These are phyloP conservation scores for Ruditapes philippinarum DNA, from an alignment of 1,140 invertebrate species.

Conservation along the genomic window DNA sequence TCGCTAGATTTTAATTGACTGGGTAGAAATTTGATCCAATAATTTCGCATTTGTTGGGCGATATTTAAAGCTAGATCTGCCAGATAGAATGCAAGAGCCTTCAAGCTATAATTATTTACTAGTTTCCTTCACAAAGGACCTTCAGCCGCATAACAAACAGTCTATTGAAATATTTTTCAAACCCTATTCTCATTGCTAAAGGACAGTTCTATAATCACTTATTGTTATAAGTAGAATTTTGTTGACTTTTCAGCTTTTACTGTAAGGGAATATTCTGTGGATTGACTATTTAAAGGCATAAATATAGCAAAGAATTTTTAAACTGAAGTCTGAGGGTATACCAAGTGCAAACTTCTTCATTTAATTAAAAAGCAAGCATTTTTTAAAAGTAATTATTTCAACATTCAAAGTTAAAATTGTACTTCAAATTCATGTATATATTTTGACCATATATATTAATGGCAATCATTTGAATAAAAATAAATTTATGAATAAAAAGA, in stretches of 20 bases:
- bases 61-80: conserved; percentile 48
- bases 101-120: conserved; percentile 62
- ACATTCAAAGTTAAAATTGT: too few relatives aligned
- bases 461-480: too few relatives aligned
- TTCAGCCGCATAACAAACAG: conserved; percentile 38
- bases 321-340: neutral
- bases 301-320: neutral
- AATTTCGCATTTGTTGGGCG: conserved; percentile 49
- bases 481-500: too few relatives aligned
- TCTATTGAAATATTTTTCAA: conserved; percentile 28
- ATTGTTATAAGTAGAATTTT: neutral
- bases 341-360: neutral
- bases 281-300: neutral
- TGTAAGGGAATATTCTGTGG: neutral
- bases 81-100: conserved; percentile 58
- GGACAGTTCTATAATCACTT: neutral
- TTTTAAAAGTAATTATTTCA: too few relatives aligned
- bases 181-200: neutral
- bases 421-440: too few relatives aligned
- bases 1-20: conserved; percentile 36
- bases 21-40: conserved; percentile 36
- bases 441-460: too few relatives aligned
- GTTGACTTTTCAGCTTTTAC: conserved; percentile 37
- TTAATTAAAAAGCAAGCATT: neutral
- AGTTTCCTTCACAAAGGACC: conserved; percentile 21